phyloP scores from a whole-genome alignment of 64 coral and sea anemone genomes.

The Montipora foliosa region DNA sequence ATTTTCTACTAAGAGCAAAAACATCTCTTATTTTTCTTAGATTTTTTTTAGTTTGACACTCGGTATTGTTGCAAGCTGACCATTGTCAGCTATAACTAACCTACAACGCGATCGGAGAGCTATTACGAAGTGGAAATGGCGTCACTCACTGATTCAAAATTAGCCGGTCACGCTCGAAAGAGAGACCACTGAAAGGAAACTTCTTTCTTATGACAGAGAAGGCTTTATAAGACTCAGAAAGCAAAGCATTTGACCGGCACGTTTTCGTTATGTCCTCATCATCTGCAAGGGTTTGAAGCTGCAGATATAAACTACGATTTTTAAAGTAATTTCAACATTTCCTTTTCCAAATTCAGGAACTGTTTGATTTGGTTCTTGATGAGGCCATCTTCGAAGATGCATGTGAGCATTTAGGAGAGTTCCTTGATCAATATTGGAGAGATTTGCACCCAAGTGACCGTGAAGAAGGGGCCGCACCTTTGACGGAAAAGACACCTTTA shows the following conservation, averaged over 20 bases:
- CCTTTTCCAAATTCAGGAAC: conserved; percentile 59
- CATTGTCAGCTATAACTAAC: too few species aligned
- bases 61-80: too few species aligned
- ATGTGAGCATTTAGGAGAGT: conserved; percentile 92
- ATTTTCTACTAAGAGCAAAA: not conserved
- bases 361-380: conserved; percentile 92
- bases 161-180: too few species aligned
- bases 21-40: not conserved
- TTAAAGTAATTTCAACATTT: not conserved
- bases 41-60: too few species aligned
- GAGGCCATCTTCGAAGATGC: conserved; percentile 96
- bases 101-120: too few species aligned
- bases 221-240: too few species aligned
- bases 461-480: conserved; percentile 11
- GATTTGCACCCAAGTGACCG: conserved; percentile 82
- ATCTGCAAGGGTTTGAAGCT: not conserved
- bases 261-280: not conserved
- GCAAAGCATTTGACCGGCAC: too few species aligned
- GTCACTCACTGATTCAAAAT: too few species aligned
- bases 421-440: conserved; percentile 96
- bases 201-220: too few species aligned
- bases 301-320: not conserved
- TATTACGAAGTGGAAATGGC: too few species aligned
- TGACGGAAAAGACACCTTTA: conserved; percentile 42
- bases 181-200: too few species aligned